phyloP scores from a whole-genome alignment of 2,113 vertebrate genomes.

The Boulengeromyrus knoepffleri region DNA sequence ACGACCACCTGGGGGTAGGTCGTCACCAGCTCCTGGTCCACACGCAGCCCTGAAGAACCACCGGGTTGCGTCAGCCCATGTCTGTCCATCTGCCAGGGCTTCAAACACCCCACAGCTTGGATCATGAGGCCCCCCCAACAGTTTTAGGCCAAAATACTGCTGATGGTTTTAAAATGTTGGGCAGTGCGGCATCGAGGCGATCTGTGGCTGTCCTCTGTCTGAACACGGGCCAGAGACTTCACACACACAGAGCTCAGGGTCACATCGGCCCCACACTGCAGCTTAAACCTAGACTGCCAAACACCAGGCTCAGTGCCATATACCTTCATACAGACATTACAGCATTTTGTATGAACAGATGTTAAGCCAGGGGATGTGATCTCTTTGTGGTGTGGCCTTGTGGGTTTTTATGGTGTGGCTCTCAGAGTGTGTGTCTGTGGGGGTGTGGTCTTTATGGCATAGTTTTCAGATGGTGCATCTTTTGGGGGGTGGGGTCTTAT shows the following conservation, averaged over 20 bases:
- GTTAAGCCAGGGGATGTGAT: background rate
- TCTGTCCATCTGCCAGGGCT: background rate
- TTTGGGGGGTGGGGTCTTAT: background rate
- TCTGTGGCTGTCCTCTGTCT: background rate
- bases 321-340: background rate
- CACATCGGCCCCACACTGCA: background rate
- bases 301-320: background rate
- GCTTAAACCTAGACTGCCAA: background rate
- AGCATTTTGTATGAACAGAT: background rate
- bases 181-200: background rate
- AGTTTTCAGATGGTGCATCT: background rate
- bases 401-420: background rate
- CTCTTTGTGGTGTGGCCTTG: background rate
- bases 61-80: background rate
- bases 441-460: background rate
- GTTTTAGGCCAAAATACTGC: background rate
- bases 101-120: background rate
- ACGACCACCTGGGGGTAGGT: constrained; percentile 80
- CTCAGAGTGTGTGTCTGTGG: background rate
- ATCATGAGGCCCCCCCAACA: background rate
- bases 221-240: constrained; percentile 21
- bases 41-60: constrained; percentile 65
- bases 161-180: background rate
- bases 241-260: constrained; percentile 21
- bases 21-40: constrained; percentile 75